phyloP scores from a whole-genome alignment of 2,113 vertebrate species.

The Upupa epops region DNA sequence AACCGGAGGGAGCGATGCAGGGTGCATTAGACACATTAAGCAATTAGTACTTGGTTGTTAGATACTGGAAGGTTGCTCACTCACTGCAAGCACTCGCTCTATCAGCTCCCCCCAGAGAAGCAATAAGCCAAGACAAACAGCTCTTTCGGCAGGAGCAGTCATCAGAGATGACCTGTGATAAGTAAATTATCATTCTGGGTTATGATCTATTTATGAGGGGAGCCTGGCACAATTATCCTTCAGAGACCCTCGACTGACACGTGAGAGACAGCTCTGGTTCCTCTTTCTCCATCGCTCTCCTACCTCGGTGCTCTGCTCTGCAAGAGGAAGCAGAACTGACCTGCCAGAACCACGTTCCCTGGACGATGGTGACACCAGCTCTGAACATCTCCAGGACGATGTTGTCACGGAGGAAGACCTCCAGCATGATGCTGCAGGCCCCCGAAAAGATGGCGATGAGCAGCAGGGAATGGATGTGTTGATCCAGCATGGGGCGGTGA shows the following conservation, averaged over 20 bases:
- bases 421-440: slow-evolving; percentile 71
- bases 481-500: slow-evolving; percentile 81
- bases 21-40: slow-evolving; percentile 4
- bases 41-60: background rate
- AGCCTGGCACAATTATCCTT: background rate
- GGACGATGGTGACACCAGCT: slow-evolving; percentile 82
- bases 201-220: background rate
- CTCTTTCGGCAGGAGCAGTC: background rate
- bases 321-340: slow-evolving; percentile 58
- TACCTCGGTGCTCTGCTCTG: rapidly evolving
- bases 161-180: background rate
- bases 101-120: background rate
- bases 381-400: slow-evolving; percentile 84
- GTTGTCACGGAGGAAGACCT: slow-evolving; percentile 83
- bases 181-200: background rate
- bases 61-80: background rate
- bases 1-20: background rate
- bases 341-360: slow-evolving; percentile 98
- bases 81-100: background rate
- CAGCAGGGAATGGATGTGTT: slow-evolving; percentile 90
- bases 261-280: rapidly evolving
- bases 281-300: background rate
- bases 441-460: slow-evolving; percentile 80
- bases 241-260: rapidly evolving
- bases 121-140: background rate